These are phyloP conservation scores for Drosophila fuyamai DNA, from an alignment of 1,140 invertebrate genomes.

Conservation along the genomic window DNA sequence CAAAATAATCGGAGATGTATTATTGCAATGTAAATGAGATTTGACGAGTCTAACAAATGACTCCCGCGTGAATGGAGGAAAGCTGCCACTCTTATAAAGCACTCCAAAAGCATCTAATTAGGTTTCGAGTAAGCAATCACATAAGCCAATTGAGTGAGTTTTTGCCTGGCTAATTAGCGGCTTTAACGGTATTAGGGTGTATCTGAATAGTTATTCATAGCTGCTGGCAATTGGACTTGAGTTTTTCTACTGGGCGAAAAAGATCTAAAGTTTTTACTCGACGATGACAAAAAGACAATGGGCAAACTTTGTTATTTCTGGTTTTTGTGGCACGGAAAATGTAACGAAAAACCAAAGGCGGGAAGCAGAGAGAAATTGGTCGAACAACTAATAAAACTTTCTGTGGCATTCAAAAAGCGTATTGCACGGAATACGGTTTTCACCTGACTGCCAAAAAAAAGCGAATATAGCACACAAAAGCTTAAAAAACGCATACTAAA, in stretches of 20 bases:
- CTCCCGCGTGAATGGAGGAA: background rate
- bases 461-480: background rate
- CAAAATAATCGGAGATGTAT: background rate
- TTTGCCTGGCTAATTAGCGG: slow-evolving; percentile 27
- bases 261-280: slow-evolving; percentile 35
- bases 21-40: background rate
- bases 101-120: slow-evolving; percentile 17
- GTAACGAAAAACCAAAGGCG: slow-evolving; percentile 1
- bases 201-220: slow-evolving; percentile 15
- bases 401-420: slow-evolving; percentile 49
- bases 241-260: slow-evolving; percentile 2
- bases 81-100: background rate
- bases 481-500: slow-evolving; percentile 39
- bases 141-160: slow-evolving; percentile 20
- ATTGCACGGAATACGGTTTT: slow-evolving; percentile 37
- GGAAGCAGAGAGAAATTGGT: slow-evolving; percentile 50
- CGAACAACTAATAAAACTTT: slow-evolving; percentile 78
- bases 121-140: slow-evolving; percentile 5
- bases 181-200: slow-evolving; percentile 11
- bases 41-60: background rate
- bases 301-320: slow-evolving; percentile 46
- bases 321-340: slow-evolving; percentile 14
- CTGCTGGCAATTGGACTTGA: slow-evolving; percentile 23
- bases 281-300: slow-evolving; percentile 32
- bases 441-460: slow-evolving; percentile 16